Evolutionary conservation across 2,888 invertebrate genomes (phyloP), one percentile per base, ranked within the genome.

Genomic region (Leptinotarsa tumamoca): DNA sequence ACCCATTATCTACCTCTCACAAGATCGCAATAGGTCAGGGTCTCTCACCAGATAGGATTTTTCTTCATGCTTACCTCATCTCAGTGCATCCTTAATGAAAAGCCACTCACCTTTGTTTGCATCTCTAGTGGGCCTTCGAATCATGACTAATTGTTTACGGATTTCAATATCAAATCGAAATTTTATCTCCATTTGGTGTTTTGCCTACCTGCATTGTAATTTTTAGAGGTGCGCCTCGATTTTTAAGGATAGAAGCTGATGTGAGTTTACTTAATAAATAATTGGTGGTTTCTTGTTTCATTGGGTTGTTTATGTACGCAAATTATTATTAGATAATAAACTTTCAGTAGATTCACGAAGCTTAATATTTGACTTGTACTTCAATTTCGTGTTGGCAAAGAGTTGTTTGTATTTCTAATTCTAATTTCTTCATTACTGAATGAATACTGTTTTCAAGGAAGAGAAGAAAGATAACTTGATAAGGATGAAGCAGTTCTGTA

Each of bases 21-120:
- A 75, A 43, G 58, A 58, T 68, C 71, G 54, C 72, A 75, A 75
- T 75, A 75, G 75, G 75, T 75, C 75, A 75, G 33, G 75, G 75
- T 75, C 75, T 72, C 33, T 61, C 50, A 33, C 49, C 67, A 67
- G 51, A 58, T n/a, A 27, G 68, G 54, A 58, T 71, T 75, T 71
- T 75, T 61, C 68, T 68, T 54, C 63, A 23, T 56, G 52, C 13
- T 74, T 74, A 74, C 73, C 63, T 74, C 73, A 74, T 74, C 56
- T 66, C 4, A 52, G 67, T 66, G 70, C 73, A 74, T 74, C 73
- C 70, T 74, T 74, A 63, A 69, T 54, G 66, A 54, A 67, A 70
- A 49, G 52, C 50, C 51, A 52, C 52, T 56, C 61, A 70, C 61
- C 21, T 67, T 68, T 74, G 63, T 63, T 63, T 17, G 33, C 4